Percentiles rank a stretch among this genome's conserved stretches.
Conservation (phyloP, 2,888 invertebrate genomes). For the Metopia argyrocephala region DNA sequence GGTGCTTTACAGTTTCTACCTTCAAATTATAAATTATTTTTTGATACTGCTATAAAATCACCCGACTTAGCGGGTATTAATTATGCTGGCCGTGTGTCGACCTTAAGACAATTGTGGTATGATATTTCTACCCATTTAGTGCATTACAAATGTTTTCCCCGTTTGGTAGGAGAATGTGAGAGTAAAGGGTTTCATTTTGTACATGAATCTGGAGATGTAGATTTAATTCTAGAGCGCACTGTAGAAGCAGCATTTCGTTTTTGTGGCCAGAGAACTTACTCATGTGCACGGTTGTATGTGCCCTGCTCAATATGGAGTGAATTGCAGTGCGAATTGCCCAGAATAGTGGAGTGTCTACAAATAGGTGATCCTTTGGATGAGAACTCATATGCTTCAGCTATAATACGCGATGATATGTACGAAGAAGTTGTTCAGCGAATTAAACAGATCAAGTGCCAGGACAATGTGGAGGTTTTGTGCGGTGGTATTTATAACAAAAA, state of each 20-base stretch:
- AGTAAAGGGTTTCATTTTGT: conserved; percentile 99
- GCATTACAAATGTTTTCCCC: conserved; percentile 90
- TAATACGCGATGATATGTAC: conserved; percentile 51
- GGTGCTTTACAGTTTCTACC: conserved; percentile 98
- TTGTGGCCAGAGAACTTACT: conserved; percentile 97
- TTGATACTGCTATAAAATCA: conserved; percentile 89
- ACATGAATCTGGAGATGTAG: conserved; percentile 91
- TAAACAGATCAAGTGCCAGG: conserved; percentile 36
- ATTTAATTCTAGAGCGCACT: conserved; percentile 89
- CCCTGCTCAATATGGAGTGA: conserved; percentile 88
- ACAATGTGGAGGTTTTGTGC: conserved; percentile 73
- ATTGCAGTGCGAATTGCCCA: conserved; percentile 24
- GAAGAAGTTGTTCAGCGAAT: conserved; percentile 47
- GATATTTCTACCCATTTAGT: conserved; percentile 91
- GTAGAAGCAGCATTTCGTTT: conserved; percentile 95
- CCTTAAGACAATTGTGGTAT: conserved; percentile 92
- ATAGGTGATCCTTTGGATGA: conserved; percentile 63
- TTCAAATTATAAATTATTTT: conserved; percentile 94
- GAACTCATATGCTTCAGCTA: conserved; percentile 52
- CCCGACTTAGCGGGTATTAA: conserved; percentile 92
- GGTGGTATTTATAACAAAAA: conserved; percentile 60
- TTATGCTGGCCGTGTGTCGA: conserved; percentile 97
- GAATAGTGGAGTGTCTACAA: conserved; percentile 23
- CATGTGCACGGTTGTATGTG: conserved; percentile 95
- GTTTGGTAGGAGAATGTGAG: conserved; percentile 95